phyloP scores from a whole-genome alignment of 2,797 vertebrate species.

The Erethizon dorsatum region DNA sequence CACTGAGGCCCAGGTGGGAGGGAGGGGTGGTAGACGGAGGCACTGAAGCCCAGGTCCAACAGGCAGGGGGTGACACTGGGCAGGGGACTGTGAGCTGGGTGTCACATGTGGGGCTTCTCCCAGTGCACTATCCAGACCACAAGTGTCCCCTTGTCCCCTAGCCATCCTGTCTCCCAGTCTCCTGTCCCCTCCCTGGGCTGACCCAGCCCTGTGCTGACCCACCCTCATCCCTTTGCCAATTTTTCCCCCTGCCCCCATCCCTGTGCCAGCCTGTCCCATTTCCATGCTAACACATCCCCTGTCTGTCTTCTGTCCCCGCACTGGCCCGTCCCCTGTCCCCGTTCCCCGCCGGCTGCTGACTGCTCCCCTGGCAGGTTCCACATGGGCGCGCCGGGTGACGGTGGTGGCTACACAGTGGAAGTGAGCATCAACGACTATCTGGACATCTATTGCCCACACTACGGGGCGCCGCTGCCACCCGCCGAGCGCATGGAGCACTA shows the following conservation, averaged over 20 bases:
- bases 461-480: conserved; percentile 91
- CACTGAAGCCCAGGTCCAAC: not conserved
- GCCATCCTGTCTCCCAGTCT: not conserved
- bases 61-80: not conserved
- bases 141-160: not conserved
- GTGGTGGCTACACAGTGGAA: conserved; percentile 96
- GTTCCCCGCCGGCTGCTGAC: not conserved
- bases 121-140: not conserved
- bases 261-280: not conserved
- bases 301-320: not conserved
- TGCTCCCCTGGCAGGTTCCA: conserved; percentile 71
- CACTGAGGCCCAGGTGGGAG: not conserved
- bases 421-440: conserved; percentile 98
- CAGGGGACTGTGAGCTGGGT: not conserved
- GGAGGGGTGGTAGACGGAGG: not conserved
- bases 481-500: conserved; percentile 94
- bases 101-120: not conserved
- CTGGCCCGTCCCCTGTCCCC: not conserved
- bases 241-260: not conserved
- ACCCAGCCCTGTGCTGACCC: not conserved
- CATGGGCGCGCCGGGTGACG: conserved; percentile 49
- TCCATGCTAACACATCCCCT: not conserved
- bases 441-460: conserved; percentile 98
- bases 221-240: not conserved
- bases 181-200: not conserved